Percentiles rank a stretch among this genome's conserved stretches.
Evolutionary conservation across 1,140 invertebrate species (phyloP).

Genomic region (Zeugodacus cucurbitae): DNA sequence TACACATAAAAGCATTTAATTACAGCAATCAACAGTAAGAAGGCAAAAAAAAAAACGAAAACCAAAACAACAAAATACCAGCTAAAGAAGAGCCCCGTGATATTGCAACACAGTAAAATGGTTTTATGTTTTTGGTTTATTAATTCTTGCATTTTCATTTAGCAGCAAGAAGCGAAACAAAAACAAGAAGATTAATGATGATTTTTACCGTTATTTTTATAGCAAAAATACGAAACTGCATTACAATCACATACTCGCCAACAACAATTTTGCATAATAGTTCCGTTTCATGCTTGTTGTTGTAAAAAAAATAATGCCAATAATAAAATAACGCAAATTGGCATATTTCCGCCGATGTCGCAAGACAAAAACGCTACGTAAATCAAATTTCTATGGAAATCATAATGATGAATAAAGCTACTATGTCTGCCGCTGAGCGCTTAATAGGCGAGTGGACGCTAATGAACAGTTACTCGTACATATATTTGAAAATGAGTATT

Average conservation of each 20-base stretch:
- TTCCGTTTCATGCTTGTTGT: not conserved
- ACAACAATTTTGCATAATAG: not conserved
- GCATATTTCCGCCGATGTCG: constrained; percentile 16
- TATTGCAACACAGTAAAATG: not conserved
- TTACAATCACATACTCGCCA: not conserved
- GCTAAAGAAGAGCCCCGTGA: too few species aligned
- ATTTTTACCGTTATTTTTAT: not conserved
- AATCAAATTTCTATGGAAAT: constrained; percentile 32
- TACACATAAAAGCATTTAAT: too few species aligned
- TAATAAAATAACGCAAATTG: not conserved
- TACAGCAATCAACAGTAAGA: too few species aligned
- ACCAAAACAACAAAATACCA: too few species aligned
- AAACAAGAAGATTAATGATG: not conserved
- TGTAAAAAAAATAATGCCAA: not conserved
- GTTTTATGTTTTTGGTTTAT: not conserved
- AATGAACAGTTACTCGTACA: not conserved
- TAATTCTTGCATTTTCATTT: not conserved
- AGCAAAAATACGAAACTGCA: not conserved
- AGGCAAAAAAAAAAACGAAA: too few species aligned
- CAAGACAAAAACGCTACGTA: not conserved
- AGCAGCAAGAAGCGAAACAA: not conserved
- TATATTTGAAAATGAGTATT: not conserved
- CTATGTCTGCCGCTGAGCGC: not conserved
- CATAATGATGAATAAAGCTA: not conserved
- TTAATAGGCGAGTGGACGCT: not conserved